These are phyloP conservation scores for Noctua fimbriata DNA, from an alignment of 2,888 invertebrate genomes.

Conservation along the genomic window DNA sequence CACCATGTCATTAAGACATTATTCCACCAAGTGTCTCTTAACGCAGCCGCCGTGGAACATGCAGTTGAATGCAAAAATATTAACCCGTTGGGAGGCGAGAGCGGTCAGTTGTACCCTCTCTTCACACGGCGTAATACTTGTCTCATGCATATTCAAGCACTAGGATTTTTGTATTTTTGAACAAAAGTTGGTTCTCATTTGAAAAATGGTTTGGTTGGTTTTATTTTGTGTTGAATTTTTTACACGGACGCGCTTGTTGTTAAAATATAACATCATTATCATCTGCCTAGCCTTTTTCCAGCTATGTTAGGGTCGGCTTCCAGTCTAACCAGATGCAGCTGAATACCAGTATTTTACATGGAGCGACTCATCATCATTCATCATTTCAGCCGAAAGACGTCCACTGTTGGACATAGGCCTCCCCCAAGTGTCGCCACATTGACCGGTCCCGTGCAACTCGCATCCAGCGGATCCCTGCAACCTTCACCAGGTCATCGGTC, in stretches of 20 bases:
- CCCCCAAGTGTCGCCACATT: no score
- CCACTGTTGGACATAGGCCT: no score
- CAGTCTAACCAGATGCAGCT: no score
- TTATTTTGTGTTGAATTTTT: neutral
- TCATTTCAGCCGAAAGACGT: no score
- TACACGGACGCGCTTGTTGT: neutral
- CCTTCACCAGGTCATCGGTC: no score
- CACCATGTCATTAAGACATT: slow-evolving; percentile 70
- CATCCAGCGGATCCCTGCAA: no score
- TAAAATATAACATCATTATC: neutral
- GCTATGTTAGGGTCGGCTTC: no score
- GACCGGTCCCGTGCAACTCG: no score
- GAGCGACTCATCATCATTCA: no score
- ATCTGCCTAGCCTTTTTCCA: no score
- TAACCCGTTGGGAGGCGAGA: slow-evolving; percentile 65
- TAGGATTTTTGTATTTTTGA: slow-evolving; percentile 31
- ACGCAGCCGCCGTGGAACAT: slow-evolving; percentile 73
- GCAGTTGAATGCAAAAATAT: slow-evolving; percentile 78
- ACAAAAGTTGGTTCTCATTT: neutral
- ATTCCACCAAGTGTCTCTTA: slow-evolving; percentile 67
- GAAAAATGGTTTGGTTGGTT: neutral
- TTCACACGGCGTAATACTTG: slow-evolving; percentile 38
- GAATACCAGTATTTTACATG: no score
- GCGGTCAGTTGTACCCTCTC: slow-evolving; percentile 34
- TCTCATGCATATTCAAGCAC: slow-evolving; percentile 61